phyloP scores from a whole-genome alignment of 1,140 invertebrate genomes.

The Harlomillsia oculata region DNA sequence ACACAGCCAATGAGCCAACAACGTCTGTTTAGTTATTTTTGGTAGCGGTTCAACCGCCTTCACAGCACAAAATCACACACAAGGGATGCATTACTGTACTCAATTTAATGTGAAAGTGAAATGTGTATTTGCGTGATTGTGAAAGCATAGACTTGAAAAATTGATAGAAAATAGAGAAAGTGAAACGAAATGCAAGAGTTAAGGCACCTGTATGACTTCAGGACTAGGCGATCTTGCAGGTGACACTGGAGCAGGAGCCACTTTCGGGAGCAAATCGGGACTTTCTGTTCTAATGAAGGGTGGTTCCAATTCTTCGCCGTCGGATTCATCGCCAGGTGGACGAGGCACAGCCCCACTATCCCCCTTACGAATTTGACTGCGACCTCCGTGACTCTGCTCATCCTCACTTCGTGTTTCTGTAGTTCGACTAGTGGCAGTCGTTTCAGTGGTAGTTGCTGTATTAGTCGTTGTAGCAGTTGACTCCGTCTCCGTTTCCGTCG shows the following conservation, averaged over 20 bases:
- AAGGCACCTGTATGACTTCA: conserved; percentile 41
- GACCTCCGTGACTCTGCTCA: neutral
- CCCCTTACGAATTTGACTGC: conserved; percentile 2
- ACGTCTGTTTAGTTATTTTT: too few relatives aligned
- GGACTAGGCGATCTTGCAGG: conserved; percentile 40
- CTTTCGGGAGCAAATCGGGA: conserved; percentile 21
- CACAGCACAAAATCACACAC: too few relatives aligned
- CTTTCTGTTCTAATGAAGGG: conserved; percentile 11
- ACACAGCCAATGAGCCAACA: too few relatives aligned
- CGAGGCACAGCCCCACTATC: conserved; percentile 8
- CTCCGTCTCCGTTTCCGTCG: conserved; percentile 12
- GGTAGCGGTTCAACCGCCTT: too few relatives aligned
- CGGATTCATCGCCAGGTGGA: conserved; percentile 16
- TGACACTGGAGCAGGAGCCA: conserved; percentile 36
- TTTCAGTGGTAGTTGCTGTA: conserved; percentile 11
- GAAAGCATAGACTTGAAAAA: too few relatives aligned
- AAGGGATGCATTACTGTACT: too few relatives aligned
- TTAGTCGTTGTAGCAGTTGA: conserved; percentile 11
- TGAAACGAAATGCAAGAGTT: conserved; percentile 6
- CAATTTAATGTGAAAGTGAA: too few relatives aligned
- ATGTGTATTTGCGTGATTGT: too few relatives aligned
- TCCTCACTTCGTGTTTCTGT: conserved; percentile 16
- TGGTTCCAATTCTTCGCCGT: neutral
- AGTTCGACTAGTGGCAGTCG: conserved; percentile 7
- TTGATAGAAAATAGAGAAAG: conserved; percentile 15